These are phyloP conservation scores for Charaxes varanes DNA, from an alignment of 1,140 invertebrate genomes.

Conservation along the genomic window DNA sequence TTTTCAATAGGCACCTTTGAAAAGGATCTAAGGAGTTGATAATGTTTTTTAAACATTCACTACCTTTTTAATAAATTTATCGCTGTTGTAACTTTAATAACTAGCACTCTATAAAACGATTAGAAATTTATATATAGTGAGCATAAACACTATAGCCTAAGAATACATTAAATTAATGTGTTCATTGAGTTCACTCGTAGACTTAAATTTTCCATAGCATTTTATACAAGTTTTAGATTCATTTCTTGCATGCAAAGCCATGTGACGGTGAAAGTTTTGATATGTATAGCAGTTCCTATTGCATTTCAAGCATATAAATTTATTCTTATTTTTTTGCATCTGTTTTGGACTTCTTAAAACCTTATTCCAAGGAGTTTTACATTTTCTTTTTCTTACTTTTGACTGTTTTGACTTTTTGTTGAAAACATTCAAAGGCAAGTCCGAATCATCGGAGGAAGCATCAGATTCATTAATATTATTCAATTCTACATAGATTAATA, in stretches of 20 bases:
- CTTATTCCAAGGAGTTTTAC: neutral
- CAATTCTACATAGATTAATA: too few relatives aligned
- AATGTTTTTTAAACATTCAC: too few relatives aligned
- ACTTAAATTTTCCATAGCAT: conserved; percentile 38
- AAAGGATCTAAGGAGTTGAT: too few relatives aligned
- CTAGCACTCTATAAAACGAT: too few relatives aligned
- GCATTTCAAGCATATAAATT: conserved; percentile 46
- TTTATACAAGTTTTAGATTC: conserved; percentile 44
- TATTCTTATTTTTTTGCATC: conserved; percentile 16
- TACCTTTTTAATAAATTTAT: too few relatives aligned
- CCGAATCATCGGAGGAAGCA: conserved; percentile 26
- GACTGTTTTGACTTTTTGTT: conserved; percentile 4
- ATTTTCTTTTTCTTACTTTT: conserved; percentile 1
- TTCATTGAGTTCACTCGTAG: conserved; percentile 27
- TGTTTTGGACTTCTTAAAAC: neutral
- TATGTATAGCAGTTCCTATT: conserved; percentile 53
- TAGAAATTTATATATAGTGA: too few relatives aligned
- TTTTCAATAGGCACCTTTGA: too few relatives aligned
- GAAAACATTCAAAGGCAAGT: conserved; percentile 26
- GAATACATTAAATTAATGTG: too few relatives aligned
- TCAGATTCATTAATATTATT: too few relatives aligned
- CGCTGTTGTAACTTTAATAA: too few relatives aligned
- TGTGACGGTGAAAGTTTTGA: conserved; percentile 54
- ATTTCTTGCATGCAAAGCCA: conserved; percentile 35
- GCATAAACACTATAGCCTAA: too few relatives aligned